These are phyloP conservation scores for Nyctibius grandis DNA, from an alignment of 2,797 vertebrate genomes.

Conservation along the genomic window DNA sequence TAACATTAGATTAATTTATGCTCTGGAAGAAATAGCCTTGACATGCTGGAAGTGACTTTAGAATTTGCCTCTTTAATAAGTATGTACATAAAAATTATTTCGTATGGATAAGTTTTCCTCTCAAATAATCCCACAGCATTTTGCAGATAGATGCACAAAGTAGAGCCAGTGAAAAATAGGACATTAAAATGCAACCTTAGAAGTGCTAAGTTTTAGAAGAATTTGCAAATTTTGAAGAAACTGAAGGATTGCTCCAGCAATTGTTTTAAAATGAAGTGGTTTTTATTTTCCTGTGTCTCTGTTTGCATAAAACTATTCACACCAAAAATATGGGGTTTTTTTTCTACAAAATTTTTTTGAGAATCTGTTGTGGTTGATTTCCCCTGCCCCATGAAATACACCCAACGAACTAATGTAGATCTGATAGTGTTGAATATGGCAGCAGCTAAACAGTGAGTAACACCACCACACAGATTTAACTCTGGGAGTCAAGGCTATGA, in stretches of 20 bases:
- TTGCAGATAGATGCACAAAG: background rate
- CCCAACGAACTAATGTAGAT: background rate
- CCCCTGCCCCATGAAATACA: too few species aligned
- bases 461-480: background rate
- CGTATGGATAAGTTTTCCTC: slow-evolving; percentile 6
- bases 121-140: background rate
- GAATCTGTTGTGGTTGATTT: background rate
- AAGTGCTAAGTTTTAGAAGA: background rate
- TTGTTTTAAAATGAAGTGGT: background rate
- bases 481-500: background rate
- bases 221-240: background rate
- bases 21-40: background rate
- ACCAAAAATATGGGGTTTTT: background rate
- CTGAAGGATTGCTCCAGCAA: background rate
- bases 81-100: background rate
- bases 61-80: background rate
- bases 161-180: background rate
- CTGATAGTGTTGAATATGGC: background rate
- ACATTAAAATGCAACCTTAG: background rate
- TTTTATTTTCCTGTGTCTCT: background rate
- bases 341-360: background rate
- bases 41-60: background rate
- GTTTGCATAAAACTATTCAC: background rate
- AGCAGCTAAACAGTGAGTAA: background rate
- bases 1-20: background rate